These are phyloP conservation scores for Xiphorhynchus elegans DNA, from an alignment of 2,113 vertebrate genomes.

Conservation along the genomic window DNA sequence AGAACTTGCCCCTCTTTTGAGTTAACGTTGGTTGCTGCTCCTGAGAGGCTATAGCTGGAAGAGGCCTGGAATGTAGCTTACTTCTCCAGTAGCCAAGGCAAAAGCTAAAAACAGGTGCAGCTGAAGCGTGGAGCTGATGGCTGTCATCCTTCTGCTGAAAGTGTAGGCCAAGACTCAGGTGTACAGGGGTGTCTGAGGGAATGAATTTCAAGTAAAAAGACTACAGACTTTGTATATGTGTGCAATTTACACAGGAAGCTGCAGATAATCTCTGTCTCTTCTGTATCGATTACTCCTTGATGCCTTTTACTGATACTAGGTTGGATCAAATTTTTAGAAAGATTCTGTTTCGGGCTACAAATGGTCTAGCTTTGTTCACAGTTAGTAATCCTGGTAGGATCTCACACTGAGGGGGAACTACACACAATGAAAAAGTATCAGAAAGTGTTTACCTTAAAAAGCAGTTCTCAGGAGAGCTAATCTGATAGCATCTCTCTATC, in stretches of 20 bases:
- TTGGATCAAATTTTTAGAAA: not conserved
- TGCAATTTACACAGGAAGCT: not conserved
- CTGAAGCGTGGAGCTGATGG: not conserved
- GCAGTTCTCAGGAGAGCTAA: not conserved
- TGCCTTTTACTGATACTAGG: not conserved
- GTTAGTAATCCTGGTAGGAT: not conserved
- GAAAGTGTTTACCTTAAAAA: not conserved
- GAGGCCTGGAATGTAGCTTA: not conserved
- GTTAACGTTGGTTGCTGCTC: not conserved
- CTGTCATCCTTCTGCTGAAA: not conserved
- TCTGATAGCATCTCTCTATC: accelerated
- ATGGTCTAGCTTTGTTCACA: not conserved
- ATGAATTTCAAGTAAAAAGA: not conserved
- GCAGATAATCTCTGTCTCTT: not conserved
- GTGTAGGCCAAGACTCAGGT: not conserved
- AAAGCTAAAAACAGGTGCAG: not conserved
- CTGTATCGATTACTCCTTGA: not conserved
- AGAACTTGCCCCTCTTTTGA: not conserved
- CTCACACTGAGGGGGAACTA: not conserved
- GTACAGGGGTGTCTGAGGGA: not conserved
- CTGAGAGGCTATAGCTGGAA: not conserved
- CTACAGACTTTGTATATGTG: too few species aligned
- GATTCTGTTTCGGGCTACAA: not conserved
- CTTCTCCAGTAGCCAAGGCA: not conserved
- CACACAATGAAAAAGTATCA: not conserved